Evolutionary conservation across 1,140 invertebrate species (phyloP), one percentile per base, ranked within the genome.

Genomic region (Drosophila saltans): DNA sequence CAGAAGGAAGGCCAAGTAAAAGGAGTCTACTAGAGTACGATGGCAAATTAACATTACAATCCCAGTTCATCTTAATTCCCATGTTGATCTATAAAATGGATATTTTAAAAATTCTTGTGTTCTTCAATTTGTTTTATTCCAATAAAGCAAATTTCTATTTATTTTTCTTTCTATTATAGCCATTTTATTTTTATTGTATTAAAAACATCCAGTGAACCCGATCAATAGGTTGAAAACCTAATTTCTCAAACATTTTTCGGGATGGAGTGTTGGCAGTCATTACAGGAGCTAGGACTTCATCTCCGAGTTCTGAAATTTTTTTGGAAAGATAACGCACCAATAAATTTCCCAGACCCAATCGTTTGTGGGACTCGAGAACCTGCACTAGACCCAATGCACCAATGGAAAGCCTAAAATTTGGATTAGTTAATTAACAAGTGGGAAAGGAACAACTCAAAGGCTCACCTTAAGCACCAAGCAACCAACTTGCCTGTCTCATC

Each of bases 371-470:
- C 0, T 90, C 77, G 3, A 69, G 11, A 26, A 92, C 91, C 63
- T 92, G 91, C 6, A 92, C 30, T 33, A 91, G 8, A 3, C 91
- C 91, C 55, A 92, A 70, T 0, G 79, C n/a, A 11, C 91, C 91
- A 36, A 74, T 65, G 0, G 85, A 82, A 5, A 90, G 45, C 67
- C 89, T 91, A 8, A 1, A 43, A 58, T 9, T 21, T 1, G 9
- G 6, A 39, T 16, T 16, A 16, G 16, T 16, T 0, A 16, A 0
- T 16, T 16, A 16, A 16, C 16, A 16, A 16, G 16, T 16, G 16
- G 16, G 16, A 16, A 16, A 16, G 16, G 16, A 16, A 16, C 16
- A 16, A 16, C 16, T 16, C 16, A 16, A 16, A 16, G 16, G 16
- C 16, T 28, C 40, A 80, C 91, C 82, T 78, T 26, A 92, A 65